These are phyloP conservation scores for Solea senegalensis DNA, from an alignment of 2,113 vertebrate species.

Conservation along the genomic window DNA sequence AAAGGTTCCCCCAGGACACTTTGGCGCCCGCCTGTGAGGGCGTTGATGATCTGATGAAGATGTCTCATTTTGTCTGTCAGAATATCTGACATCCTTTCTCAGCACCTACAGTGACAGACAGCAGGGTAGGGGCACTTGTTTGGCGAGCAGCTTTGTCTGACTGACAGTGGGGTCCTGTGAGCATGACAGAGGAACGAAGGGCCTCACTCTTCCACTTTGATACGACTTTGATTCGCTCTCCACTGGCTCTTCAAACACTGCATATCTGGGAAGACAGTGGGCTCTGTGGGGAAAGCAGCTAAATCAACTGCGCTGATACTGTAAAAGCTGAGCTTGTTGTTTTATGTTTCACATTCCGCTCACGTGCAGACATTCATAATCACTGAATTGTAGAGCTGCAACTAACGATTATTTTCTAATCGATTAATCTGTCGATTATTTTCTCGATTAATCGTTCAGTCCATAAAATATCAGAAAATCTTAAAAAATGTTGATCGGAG, in stretches of 20 bases:
- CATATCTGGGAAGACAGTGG: conserved; percentile 6
- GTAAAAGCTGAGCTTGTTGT: neutral
- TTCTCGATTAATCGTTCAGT: too few relatives aligned
- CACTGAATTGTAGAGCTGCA: neutral
- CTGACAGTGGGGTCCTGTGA: conserved; percentile 66
- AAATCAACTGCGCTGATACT: conserved; percentile 34
- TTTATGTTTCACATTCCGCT: neutral
- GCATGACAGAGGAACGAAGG: conserved; percentile 58
- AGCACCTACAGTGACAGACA: conserved; percentile 53
- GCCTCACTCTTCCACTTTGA: conserved; percentile 56
- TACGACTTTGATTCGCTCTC: conserved; percentile 30
- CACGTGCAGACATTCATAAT: neutral
- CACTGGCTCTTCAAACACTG: conserved; percentile 20
- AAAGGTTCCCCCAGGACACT: conserved; percentile 52
- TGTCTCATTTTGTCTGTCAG: conserved; percentile 71
- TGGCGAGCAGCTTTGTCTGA: conserved; percentile 52
- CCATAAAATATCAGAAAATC: too few relatives aligned
- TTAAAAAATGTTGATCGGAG: too few relatives aligned
- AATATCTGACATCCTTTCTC: conserved; percentile 62
- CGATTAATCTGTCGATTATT: too few relatives aligned
- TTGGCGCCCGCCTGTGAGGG: conserved; percentile 63
- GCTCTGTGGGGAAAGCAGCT: conserved; percentile 23
- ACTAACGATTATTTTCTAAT: too few relatives aligned
- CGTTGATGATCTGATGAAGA: conserved; percentile 78
- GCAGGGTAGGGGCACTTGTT: conserved; percentile 50